These are phyloP conservation scores for Xestia c-nigrum DNA, from an alignment of 2,888 invertebrate species.

Conservation along the genomic window DNA sequence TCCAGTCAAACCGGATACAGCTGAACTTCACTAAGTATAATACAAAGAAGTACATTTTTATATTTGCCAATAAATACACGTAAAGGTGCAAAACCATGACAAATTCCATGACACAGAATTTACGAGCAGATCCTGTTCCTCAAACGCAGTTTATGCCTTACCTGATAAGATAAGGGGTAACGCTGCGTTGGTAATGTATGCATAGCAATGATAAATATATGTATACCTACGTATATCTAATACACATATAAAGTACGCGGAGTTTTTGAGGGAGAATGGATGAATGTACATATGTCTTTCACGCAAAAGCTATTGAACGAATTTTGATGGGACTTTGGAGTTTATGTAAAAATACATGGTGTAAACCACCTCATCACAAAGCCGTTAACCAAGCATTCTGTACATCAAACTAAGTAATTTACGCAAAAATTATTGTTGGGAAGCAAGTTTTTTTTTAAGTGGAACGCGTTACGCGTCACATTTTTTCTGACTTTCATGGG, in stretches of 20 bases:
- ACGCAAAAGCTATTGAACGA: background rate
- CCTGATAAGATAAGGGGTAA: conserved; percentile 31
- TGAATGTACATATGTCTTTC: background rate
- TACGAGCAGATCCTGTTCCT: conserved; percentile 20
- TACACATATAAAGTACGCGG: background rate
- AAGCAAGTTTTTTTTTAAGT: no score
- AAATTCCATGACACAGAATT: conserved; percentile 1
- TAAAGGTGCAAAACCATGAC: background rate
- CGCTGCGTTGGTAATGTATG: background rate
- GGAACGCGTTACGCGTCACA: no score
- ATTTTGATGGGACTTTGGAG: background rate
- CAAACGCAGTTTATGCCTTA: conserved; percentile 20
- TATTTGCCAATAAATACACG: background rate
- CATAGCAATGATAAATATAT: background rate
- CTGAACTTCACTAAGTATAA: no score
- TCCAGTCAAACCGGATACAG: no score
- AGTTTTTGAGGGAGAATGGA: background rate
- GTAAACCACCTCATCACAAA: no score
- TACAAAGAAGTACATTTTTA: background rate
- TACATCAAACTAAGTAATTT: no score
- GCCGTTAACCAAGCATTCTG: no score
- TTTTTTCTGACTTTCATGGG: no score
- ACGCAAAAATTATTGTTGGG: no score
- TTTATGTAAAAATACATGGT: no score
- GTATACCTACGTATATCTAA: background rate